Base-by-base conservation (phyloP, 2,113 vertebrate species). In the Enhydra lutris region DNA sequence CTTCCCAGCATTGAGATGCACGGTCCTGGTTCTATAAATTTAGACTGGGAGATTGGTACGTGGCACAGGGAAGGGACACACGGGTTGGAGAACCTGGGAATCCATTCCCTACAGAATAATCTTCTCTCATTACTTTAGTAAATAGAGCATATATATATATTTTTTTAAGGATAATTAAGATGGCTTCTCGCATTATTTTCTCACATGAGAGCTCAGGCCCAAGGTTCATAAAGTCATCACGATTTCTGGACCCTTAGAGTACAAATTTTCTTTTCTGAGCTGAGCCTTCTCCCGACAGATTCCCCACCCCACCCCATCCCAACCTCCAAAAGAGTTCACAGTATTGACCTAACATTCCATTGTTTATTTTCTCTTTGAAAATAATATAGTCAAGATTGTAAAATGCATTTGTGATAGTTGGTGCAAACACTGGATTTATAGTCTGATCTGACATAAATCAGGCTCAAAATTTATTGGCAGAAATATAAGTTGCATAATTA, bases 401-500 rank as follows among this genome's bases (percentile, higher is more conserved):
- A 91, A 95, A 50, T 91, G 13, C 61, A 76, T 82, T 90, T 97
- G 93, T 95, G 83, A 96, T 96, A 92, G 94, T 26, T 67, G 74
- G 86, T 88, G 15, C 34, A 57, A 73, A 89, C 57, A 34, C 61
- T 96, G 47, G 57, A 96, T 96, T 97, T 98, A 94, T 73, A 87
- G 87, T 80, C 67, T 29, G 31, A 50, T 81, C 89, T 82, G 94
- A 92, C 97, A 97, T 94, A 96, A 97, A 95, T 97, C 92, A 88
- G 92, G 26, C 45, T 95, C 10, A 18, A 39, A 83, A 95, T 96
- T 96, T 94, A 96, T 86, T 95, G 82, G 95, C 80, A 98, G 87
- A 97, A 97, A 97, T n/a, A 59, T 29, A 92, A 71, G 88, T 80
- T 94, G 80, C 61, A 26, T 91, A 95, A 96, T 96, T 86, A 82